Conservation (phyloP, 2,797 vertebrate genomes). For the Lindbergichthys nudifrons region DNA sequence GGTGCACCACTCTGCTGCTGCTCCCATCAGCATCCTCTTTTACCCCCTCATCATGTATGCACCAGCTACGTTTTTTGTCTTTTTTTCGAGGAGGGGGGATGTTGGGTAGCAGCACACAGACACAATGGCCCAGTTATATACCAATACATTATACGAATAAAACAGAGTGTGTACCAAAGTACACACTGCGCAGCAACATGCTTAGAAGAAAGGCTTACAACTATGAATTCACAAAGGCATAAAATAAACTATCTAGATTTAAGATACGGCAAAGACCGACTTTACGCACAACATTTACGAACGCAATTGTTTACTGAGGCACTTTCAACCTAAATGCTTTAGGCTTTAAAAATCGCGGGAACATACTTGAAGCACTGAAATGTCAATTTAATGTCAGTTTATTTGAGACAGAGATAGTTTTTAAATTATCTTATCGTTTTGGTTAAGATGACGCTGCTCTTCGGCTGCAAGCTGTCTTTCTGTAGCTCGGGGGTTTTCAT, state of each 20-base stretch:
- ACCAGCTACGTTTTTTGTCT: constrained; percentile 28
- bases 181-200: not conserved
- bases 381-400: not conserved
- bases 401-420: constrained; percentile 9
- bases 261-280: not conserved
- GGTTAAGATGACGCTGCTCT: constrained; percentile 1
- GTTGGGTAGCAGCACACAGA: not conserved
- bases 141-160: not conserved
- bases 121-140: constrained; percentile 27
- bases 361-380: not conserved
- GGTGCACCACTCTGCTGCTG: constrained; percentile 11
- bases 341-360: not conserved
- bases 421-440: constrained; percentile 5
- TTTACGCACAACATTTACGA: constrained; percentile 23
- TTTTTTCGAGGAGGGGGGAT: constrained; percentile 12
- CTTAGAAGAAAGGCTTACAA: not conserved
- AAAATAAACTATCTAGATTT: not conserved
- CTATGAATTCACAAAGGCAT: not conserved
- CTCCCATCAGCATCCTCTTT: constrained; percentile 51
- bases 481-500: constrained; percentile 32
- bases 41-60: constrained; percentile 16
- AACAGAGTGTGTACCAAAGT: not conserved
- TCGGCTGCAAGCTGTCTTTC: constrained; percentile 50
- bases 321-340: not conserved
- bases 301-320: not conserved